Evolutionary conservation across 2,888 invertebrate genomes (phyloP), one percentile per base, ranked within the genome.

Genomic region (Temnothorax ravouxi): DNA sequence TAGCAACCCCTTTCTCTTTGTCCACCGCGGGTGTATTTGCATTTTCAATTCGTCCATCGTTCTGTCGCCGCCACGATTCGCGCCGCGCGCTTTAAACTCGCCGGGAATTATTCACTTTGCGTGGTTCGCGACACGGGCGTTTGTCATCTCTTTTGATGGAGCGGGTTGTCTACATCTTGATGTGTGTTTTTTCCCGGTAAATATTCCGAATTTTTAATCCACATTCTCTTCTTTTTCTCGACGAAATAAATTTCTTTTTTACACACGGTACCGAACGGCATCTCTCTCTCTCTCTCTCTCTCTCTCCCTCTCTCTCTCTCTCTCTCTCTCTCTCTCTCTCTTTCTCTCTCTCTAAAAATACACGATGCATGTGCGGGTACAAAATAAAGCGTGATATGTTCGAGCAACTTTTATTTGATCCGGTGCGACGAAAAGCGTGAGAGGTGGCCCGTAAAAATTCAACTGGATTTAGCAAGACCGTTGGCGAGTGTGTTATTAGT

Each of bases 11-110:
- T 29, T 41, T 52, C 34, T 61, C 15, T 29, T 56, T 56, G 25
- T 56, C 69, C 13, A 13, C 15, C 41, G n/a, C 25, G 47, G 5
- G 3, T 18, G 34, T 81, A 62, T 75, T 81, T 81, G 62, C 74
- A 81, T 75, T 61, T 62, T 81, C 81, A 61, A 75, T 81, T 74
- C 74, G 76, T 75, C 41, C 54, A 13, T 75, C 71, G 54, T 41
- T 15, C 47, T 21, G 75, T 21, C 66, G 47, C 21, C 34, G 38
- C 47, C 62, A 47, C 64, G 21, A 44, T 56, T 61, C n/a, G 44
- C 44, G 44, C 15, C 13, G 41, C 13, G 47, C 29, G n/a, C 75
- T 75, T 62, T 62, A 29, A 75, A 47, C 29, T 47, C 47, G n/a
- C 29, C 13, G 21, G 15, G 15, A 75, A 75, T 75, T 64, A 75